Evolutionary conservation across 2,113 vertebrate genomes (phyloP).

Genomic region (Sakesphorus luctuosus): DNA sequence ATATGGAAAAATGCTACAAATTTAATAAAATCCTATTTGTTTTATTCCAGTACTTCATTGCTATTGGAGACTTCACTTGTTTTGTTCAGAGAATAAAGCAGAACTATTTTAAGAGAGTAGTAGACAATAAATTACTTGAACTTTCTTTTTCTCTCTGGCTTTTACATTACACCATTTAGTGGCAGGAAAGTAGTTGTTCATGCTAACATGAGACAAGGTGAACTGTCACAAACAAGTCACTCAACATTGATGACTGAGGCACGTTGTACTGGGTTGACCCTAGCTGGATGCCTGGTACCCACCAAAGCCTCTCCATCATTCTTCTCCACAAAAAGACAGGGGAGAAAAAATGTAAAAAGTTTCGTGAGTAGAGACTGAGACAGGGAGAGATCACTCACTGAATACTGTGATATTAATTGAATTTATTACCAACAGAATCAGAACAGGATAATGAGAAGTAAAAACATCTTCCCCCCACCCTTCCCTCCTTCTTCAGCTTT

Average conservation of each 20-base stretch:
- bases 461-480: background rate
- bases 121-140: background rate
- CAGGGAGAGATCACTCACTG: background rate
- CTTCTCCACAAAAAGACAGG: background rate
- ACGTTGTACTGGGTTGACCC: background rate
- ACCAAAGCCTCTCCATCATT: background rate
- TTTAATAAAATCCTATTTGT: background rate
- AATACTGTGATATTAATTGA: background rate
- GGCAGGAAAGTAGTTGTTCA: background rate
- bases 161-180: background rate
- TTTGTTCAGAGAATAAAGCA: background rate
- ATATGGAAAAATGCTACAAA: background rate
- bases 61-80: background rate
- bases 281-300: background rate
- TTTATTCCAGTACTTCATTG: background rate
- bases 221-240: background rate
- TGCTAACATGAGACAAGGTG: background rate
- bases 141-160: background rate
- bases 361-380: background rate
- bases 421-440: background rate
- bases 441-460: background rate
- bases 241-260: background rate
- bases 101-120: background rate
- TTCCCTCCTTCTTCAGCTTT: background rate
- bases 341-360: background rate